Evolutionary conservation across 2,888 invertebrate species (phyloP), one percentile per base, ranked within the genome.

Genomic region (Heliconius hortense): DNA sequence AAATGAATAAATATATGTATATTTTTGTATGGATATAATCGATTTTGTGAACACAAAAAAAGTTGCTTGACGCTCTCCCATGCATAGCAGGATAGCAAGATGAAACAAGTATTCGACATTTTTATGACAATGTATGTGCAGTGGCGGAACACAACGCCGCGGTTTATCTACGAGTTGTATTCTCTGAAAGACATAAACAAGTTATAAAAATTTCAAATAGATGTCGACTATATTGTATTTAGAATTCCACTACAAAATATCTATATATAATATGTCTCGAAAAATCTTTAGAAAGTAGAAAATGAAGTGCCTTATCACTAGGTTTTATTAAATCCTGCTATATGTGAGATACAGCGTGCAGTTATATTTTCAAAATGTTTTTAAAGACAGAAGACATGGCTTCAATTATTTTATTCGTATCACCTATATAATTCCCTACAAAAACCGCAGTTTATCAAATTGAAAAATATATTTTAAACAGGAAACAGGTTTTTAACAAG

Each of bases 401-500:
- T n/a, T 18, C 8, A 59, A 59, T 8, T 24, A 59, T 59, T 59
- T 4, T 11, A 24, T 5, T 7, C 24, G 24, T 15, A 2, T 60
- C 24, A 28, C 28, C 15, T 26, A 26, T 7, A 60, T 48, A 53
- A 48, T 67, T 21, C 18, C 0, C 21, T n/a, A 56, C n/a, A n/a
- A 28, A n/a, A 24, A 53, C 7, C 11, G 56, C 56, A 7, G 24
- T 66, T 56, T 31, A 56, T 69, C 8, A 69, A 35, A 56, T 10
- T 53, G 21, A 28, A 56, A 24, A 18, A 15, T 35, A 35, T 24
- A 66, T 69, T 56, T 56, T 24, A 53, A 15, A 56, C 56, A 35
- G 69, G 69, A 69, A 69, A 69, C 15, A 10, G 31, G 13, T 35
- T 74, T 63, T 74, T 74, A 69, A 53, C 74, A 69, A 69, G 4